phyloP scores from a whole-genome alignment of 2,888 invertebrate species.

The Gymnoscelis rufifasciata region DNA sequence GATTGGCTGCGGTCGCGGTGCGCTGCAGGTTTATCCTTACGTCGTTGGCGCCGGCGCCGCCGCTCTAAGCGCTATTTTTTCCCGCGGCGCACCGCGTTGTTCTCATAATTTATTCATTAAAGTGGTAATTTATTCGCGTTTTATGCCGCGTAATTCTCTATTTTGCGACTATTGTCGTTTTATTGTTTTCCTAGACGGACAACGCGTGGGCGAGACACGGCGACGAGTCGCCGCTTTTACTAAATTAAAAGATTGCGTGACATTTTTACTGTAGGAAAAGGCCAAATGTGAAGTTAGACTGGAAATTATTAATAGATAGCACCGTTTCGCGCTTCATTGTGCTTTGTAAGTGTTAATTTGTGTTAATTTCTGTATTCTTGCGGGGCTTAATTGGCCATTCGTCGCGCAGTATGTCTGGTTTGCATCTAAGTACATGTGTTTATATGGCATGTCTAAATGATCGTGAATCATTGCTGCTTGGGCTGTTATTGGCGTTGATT shows the following conservation, averaged over 20 bases:
- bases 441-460: slow-evolving; percentile 1
- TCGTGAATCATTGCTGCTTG: slow-evolving; percentile 5
- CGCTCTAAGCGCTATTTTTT: slow-evolving; percentile 73
- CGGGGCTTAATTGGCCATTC: slow-evolving; percentile 10
- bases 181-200: slow-evolving; percentile 44
- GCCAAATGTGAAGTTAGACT: slow-evolving; percentile 7
- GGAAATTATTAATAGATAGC: slow-evolving; percentile 3
- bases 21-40: slow-evolving; percentile 65
- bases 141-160: slow-evolving; percentile 58
- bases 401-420: slow-evolving; percentile 2
- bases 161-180: slow-evolving; percentile 59
- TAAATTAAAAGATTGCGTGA: slow-evolving; percentile 55
- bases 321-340: slow-evolving; percentile 4
- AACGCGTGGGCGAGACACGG: slow-evolving; percentile 39
- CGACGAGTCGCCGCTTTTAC: slow-evolving; percentile 34
- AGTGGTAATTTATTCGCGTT: slow-evolving; percentile 63
- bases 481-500: slow-evolving; percentile 1
- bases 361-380: slow-evolving; percentile 10
- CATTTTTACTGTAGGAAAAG: slow-evolving; percentile 45
- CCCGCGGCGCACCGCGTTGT: slow-evolving; percentile 58
- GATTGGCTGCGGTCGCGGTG: slow-evolving; percentile 45
- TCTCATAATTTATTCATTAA: slow-evolving; percentile 75
- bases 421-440: background rate
- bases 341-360: slow-evolving; percentile 12
- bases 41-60: slow-evolving; percentile 68